Percentiles rank a stretch among this genome's conserved stretches.
phyloP scores from a whole-genome alignment of 2,797 vertebrate species.

The Gobio occitaniae region DNA sequence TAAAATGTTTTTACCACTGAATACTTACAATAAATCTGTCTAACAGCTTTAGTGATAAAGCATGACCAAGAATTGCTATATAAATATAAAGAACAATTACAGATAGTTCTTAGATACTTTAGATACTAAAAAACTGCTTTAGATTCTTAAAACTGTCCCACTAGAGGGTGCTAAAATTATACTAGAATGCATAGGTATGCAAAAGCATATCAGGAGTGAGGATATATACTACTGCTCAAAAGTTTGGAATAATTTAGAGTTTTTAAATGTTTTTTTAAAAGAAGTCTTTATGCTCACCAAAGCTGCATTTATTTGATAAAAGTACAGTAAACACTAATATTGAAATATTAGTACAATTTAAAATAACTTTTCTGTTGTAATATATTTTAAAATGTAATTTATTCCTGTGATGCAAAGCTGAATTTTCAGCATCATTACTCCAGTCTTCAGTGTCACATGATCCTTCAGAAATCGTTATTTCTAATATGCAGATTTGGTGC shows the following conservation, averaged over 20 bases:
- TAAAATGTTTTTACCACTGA: background rate
- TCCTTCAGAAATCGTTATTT: no score
- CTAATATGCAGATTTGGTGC: no score
- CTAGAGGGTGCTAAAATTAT: background rate
- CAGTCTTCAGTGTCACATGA: background rate
- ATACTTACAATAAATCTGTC: background rate
- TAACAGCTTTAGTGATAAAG: background rate
- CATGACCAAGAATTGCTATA: background rate
- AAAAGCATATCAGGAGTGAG: background rate
- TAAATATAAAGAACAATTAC: background rate
- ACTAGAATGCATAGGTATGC: no score
- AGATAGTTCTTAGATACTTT: background rate
- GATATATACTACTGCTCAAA: background rate
- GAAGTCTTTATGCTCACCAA: background rate
- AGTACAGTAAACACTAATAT: background rate
- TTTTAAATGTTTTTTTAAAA: background rate
- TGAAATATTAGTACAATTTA: background rate
- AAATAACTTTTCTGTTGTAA: no score
- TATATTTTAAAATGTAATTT: background rate
- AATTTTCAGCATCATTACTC: background rate
- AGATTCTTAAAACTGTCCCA: background rate
- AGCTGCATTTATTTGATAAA: background rate
- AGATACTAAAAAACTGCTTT: background rate
- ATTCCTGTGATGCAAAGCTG: background rate
- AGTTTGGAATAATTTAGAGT: background rate